A percentile compares a stretch with the other conserved stretches of the same genome.
These are phyloP conservation scores for Acromyrmex heyeri DNA, from an alignment of 1,140 invertebrate genomes.

Conservation along the genomic window DNA sequence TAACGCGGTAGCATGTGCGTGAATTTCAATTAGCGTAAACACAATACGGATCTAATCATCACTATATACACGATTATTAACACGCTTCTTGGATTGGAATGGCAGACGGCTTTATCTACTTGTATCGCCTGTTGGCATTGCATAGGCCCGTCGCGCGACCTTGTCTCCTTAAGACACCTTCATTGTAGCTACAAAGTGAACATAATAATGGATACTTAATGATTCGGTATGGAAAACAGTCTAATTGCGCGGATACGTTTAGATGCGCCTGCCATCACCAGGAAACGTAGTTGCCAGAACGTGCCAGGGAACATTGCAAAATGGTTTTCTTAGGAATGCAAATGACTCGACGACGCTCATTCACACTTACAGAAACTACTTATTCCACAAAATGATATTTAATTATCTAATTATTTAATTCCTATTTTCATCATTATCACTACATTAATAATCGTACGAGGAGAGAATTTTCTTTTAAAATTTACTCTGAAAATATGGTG, in stretches of 20 bases:
- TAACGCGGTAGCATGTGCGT: slow-evolving; percentile 43
- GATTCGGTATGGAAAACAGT: slow-evolving; percentile 66
- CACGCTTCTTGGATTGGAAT: slow-evolving; percentile 13
- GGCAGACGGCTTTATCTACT: slow-evolving; percentile 24
- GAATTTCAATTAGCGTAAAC: slow-evolving; percentile 43
- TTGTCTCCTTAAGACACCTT: slow-evolving; percentile 51
- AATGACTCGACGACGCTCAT: slow-evolving; percentile 37
- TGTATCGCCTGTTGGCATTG: slow-evolving; percentile 35
- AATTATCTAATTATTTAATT: slow-evolving; percentile 35
- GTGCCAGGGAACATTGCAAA: slow-evolving; percentile 52
- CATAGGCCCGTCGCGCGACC: slow-evolving; percentile 19
- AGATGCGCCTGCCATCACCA: slow-evolving; percentile 64
- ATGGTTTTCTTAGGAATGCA: slow-evolving; percentile 53
- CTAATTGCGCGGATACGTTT: slow-evolving; percentile 77
- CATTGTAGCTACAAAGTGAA: slow-evolving; percentile 39
- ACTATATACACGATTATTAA: slow-evolving; percentile 26
- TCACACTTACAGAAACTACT: slow-evolving; percentile 8
- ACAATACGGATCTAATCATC: slow-evolving; percentile 38
- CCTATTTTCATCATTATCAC: slow-evolving; percentile 19
- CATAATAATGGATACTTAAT: slow-evolving; percentile 59
- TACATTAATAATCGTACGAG: neutral
- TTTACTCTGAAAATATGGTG: too few species aligned
- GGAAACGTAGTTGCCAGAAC: slow-evolving; percentile 42
- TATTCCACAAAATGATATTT: slow-evolving; percentile 11
- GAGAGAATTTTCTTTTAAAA: too few species aligned